Evolutionary conservation across 2,797 vertebrate genomes (phyloP).

Genomic region (Gila robusta): DNA sequence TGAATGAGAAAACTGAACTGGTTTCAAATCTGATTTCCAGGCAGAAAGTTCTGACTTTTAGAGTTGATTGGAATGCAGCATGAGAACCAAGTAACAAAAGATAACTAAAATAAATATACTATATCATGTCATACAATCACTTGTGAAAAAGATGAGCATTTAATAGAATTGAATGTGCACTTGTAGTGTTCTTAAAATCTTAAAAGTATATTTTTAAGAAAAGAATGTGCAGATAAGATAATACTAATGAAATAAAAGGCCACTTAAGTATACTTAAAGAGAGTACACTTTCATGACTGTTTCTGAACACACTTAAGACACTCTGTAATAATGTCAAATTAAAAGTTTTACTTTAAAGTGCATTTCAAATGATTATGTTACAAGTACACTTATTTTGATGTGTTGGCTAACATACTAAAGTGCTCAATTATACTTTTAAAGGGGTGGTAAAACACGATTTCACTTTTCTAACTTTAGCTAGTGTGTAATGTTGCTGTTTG

Average conservation of each 20-base stretch:
- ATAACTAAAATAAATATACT: not conserved
- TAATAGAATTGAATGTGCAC: not conserved
- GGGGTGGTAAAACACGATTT: too few relatives aligned
- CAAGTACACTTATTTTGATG: not conserved
- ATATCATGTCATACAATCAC: not conserved
- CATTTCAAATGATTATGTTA: not conserved
- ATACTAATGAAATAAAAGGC: not conserved
- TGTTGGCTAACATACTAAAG: not conserved
- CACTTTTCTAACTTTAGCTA: too few relatives aligned
- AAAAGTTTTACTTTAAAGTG: not conserved
- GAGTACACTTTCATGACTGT: not conserved
- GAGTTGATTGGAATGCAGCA: not conserved
- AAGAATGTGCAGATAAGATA: not conserved
- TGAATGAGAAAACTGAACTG: not conserved
- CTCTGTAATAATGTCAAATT: not conserved
- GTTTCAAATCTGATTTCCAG: conserved; percentile 1
- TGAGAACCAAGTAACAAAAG: not conserved
- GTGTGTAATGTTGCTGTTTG: too few relatives aligned
- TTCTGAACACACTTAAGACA: not conserved
- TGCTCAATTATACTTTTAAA: not conserved
- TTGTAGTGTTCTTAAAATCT: not conserved
- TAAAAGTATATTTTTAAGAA: not conserved
- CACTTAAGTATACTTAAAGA: not conserved
- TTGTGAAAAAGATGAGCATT: not conserved
- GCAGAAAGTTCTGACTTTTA: not conserved